A percentile compares a stretch with the other conserved stretches of the same genome.
Evolutionary conservation across 2,797 vertebrate species (phyloP).

Genomic region (Dicrostonyx torquatus): DNA sequence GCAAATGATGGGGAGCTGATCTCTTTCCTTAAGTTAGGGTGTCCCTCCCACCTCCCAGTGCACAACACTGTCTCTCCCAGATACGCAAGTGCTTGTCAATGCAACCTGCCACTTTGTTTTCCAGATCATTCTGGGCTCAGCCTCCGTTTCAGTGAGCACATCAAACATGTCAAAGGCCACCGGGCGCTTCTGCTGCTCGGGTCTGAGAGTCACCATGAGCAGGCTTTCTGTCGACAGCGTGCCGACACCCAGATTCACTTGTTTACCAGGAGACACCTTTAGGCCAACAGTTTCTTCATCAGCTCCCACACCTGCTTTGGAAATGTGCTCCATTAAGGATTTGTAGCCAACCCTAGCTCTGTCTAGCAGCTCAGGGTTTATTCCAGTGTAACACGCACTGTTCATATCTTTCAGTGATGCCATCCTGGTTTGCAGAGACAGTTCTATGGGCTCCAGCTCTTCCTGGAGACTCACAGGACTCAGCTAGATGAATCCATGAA

Average conservation of each 20-base stretch:
- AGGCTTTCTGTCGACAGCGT: fast-evolving
- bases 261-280: neutral
- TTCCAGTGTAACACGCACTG: neutral
- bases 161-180: neutral
- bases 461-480: neutral
- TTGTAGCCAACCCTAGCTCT: neutral
- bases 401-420: neutral
- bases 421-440: neutral
- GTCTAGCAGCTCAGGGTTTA: neutral
- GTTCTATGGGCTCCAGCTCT: no score
- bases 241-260: neutral
- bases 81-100: neutral
- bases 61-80: neutral
- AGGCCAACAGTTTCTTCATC: fast-evolving
- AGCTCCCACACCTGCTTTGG: neutral
- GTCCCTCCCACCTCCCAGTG: fast-evolving
- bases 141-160: neutral
- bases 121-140: neutral
- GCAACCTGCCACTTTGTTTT: neutral
- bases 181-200: fast-evolving
- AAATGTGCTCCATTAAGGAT: neutral
- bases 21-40: neutral
- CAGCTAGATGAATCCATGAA: neutral
- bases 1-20: neutral
- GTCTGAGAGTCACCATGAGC: neutral